These are phyloP conservation scores for Okamejei kenojei DNA, from an alignment of 2,797 vertebrate genomes.

Conservation along the genomic window DNA sequence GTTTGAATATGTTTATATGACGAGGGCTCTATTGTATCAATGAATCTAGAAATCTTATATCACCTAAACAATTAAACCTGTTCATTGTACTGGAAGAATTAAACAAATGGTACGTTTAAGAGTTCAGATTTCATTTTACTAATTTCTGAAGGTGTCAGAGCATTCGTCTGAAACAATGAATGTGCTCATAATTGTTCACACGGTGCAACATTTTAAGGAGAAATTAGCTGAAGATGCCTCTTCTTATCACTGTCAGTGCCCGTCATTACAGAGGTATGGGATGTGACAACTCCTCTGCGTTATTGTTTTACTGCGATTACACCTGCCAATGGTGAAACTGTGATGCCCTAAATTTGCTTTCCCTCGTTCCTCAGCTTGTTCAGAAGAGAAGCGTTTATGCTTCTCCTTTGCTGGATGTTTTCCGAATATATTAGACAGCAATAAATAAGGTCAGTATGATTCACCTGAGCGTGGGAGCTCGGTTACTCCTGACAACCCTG, in stretches of 20 bases:
- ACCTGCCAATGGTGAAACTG: neutral
- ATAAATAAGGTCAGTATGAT: neutral
- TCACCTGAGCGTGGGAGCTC: neutral
- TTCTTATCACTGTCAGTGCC: neutral
- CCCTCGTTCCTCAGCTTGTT: neutral
- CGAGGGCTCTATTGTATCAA: neutral
- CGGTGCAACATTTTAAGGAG: neutral
- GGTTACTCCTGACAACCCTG: neutral
- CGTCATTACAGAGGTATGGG: neutral
- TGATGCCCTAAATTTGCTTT: neutral
- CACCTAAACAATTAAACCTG: neutral
- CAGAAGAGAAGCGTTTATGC: neutral
- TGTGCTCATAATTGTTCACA: neutral
- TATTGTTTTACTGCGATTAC: neutral
- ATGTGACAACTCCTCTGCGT: neutral
- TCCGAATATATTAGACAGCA: neutral
- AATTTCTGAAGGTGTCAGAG: neutral
- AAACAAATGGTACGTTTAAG: neutral
- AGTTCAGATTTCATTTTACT: neutral
- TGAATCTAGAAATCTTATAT: neutral
- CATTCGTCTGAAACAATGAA: neutral
- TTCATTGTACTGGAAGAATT: neutral
- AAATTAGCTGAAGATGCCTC: neutral
- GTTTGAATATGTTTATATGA: neutral
- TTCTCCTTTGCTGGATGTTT: neutral